phyloP scores from a whole-genome alignment of 2,113 vertebrate species.

The Indri indri region DNA sequence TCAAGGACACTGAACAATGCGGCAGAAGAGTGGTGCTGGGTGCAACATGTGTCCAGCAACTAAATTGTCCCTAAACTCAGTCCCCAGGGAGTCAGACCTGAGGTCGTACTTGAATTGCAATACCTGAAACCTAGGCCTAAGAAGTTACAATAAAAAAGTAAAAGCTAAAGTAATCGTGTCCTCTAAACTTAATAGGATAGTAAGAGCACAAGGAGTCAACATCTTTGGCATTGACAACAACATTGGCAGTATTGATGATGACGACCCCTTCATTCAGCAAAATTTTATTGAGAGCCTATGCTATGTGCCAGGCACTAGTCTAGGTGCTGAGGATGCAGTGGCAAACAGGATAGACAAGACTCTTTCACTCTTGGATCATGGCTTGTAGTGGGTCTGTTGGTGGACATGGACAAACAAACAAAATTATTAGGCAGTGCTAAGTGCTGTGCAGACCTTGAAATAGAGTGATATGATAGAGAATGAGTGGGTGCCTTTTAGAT shows the following conservation, averaged over 20 bases:
- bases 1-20: background rate
- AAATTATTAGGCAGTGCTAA: background rate
- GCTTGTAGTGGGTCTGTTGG: background rate
- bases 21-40: background rate
- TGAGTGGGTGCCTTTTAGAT: background rate
- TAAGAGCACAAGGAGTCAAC: background rate
- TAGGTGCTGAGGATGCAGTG: background rate
- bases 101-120: background rate
- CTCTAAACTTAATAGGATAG: background rate
- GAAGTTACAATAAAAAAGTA: background rate
- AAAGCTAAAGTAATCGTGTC: background rate
- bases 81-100: background rate
- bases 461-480: background rate
- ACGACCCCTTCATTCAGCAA: background rate
- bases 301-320: background rate
- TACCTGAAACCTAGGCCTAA: background rate
- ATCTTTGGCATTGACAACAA: background rate
- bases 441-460: background rate
- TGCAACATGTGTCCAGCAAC: background rate
- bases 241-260: background rate
- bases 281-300: slow-evolving; percentile 36
- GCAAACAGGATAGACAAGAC: background rate
- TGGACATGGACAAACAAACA: background rate
- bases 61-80: background rate
- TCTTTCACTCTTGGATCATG: slow-evolving; percentile 18